These are phyloP conservation scores for Bombus waltoni DNA, from an alignment of 1,140 invertebrate species.

Conservation along the genomic window DNA sequence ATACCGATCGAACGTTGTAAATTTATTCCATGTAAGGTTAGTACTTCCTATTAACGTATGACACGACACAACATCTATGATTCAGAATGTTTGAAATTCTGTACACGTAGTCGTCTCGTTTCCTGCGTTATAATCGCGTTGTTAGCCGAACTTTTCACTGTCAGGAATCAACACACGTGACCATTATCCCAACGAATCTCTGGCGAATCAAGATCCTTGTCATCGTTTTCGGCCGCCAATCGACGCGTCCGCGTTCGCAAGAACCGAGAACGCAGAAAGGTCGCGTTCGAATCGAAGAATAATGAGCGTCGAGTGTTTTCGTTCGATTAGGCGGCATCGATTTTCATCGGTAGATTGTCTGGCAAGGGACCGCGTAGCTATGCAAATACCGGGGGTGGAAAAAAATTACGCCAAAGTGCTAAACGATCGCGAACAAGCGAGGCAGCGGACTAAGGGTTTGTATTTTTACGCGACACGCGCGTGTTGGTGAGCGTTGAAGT, in stretches of 20 bases:
- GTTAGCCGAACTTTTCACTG: too few relatives aligned
- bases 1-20: background rate
- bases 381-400: slow-evolving; percentile 72
- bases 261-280: background rate
- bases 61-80: background rate
- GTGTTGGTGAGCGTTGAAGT: background rate
- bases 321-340: slow-evolving; percentile 74
- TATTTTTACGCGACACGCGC: slow-evolving; percentile 49
- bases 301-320: slow-evolving; percentile 72
- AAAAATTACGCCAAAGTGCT: slow-evolving; percentile 78
- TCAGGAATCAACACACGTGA: too few relatives aligned
- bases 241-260: background rate
- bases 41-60: background rate
- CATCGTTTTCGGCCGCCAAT: background rate
- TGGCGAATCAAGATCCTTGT: background rate
- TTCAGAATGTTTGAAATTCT: background rate
- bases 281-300: slow-evolving; percentile 53
- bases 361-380: slow-evolving; percentile 60
- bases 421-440: slow-evolving; percentile 72
- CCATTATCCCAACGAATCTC: background rate
- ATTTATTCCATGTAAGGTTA: background rate
- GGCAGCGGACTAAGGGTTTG: background rate
- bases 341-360: slow-evolving; percentile 65
- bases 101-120: background rate
- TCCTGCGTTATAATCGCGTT: background rate